These are phyloP conservation scores for Tragulus kanchil DNA, from an alignment of 2,113 vertebrate genomes.

Conservation along the genomic window DNA sequence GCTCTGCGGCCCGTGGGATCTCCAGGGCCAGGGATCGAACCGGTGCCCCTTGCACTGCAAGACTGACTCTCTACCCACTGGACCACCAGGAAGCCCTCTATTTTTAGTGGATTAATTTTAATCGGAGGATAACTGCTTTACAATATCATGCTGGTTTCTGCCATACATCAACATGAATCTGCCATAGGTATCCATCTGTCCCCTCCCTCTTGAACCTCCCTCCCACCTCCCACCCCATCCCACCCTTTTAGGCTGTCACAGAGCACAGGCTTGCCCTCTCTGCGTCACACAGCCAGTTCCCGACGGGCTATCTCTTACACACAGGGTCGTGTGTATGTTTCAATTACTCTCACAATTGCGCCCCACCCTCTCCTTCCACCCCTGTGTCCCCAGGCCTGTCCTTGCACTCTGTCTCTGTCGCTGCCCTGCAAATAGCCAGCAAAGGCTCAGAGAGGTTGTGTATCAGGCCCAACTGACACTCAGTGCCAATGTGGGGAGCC, in stretches of 20 bases:
- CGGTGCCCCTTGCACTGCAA: no score
- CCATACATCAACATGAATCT: background rate
- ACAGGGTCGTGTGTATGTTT: background rate
- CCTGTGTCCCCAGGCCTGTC: background rate
- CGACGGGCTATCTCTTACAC: background rate
- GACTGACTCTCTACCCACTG: no score
- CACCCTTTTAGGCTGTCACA: background rate
- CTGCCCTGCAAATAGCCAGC: background rate
- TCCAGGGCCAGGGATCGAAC: no score
- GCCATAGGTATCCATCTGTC: background rate
- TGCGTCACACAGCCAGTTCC: fast-evolving
- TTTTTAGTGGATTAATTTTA: background rate
- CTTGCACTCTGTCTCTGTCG: background rate
- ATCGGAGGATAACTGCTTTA: background rate
- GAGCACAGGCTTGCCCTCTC: background rate
- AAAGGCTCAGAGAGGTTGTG: background rate
- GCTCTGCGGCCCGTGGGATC: no score
- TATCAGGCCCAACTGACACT: background rate
- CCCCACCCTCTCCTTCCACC: background rate
- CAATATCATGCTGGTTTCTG: background rate
- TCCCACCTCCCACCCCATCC: background rate
- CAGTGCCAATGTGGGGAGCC: background rate
- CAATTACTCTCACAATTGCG: background rate
- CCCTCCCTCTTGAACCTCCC: background rate
- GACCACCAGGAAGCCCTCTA: no score